Percentiles rank a stretch among this genome's conserved stretches.
phyloP scores from a whole-genome alignment of 2,888 invertebrate species.

The Tethea ocularis region DNA sequence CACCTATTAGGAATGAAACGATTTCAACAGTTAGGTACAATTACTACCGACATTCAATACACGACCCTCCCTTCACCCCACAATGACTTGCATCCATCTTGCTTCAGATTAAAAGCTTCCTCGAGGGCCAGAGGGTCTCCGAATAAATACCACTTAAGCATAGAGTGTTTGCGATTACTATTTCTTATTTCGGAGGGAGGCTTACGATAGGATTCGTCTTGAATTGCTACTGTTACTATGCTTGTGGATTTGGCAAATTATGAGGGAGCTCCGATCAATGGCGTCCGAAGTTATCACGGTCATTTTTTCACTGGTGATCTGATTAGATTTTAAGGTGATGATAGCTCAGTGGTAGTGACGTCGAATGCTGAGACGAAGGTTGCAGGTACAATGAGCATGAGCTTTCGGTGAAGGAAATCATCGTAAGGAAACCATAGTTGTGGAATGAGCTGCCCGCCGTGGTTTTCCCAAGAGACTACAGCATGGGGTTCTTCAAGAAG shows the following conservation, averaged over 20 bases:
- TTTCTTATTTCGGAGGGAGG: constrained; percentile 5
- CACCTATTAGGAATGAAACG: not conserved
- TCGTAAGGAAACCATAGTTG: no score
- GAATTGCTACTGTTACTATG: not conserved
- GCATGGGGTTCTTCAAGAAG: no score
- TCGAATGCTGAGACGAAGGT: no score
- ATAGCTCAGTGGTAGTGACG: no score
- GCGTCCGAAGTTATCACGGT: not conserved
- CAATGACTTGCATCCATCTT: constrained; percentile 15
- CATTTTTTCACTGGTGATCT: no score
- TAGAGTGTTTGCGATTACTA: constrained; percentile 6
- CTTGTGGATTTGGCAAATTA: not conserved
- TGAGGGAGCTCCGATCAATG: not conserved
- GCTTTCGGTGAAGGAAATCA: no score
- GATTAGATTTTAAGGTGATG: no score
- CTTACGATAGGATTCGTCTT: not conserved
- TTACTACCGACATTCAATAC: not conserved
- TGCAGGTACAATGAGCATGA: no score
- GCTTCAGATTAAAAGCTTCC: constrained; percentile 15
- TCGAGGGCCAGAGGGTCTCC: constrained; percentile 5
- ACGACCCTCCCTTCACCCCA: not conserved
- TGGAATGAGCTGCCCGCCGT: no score
- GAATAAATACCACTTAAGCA: constrained; percentile 6
- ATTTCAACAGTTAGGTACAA: not conserved
- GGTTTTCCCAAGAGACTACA: no score